Evolutionary conservation across 1,140 invertebrate genomes (phyloP).

Genomic region (Pectinophora gossypiella): DNA sequence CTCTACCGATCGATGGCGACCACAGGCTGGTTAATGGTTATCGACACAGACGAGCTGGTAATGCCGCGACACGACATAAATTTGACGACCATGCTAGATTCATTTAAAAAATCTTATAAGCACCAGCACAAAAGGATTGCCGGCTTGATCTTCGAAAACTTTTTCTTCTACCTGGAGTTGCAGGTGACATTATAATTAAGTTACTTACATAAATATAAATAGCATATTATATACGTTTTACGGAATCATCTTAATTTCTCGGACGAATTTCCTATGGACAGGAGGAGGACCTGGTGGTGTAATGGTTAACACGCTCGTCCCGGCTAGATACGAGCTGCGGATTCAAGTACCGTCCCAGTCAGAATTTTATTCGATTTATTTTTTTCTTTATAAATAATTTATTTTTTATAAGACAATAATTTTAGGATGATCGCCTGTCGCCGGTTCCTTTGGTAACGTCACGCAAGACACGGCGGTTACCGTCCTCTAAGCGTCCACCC

Average conservation of each 20-base stretch:
- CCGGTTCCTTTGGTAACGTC: constrained; percentile 82
- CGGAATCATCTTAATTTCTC: too few species aligned
- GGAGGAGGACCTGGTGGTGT: too few species aligned
- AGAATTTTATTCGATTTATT: too few species aligned
- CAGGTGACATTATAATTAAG: too few species aligned
- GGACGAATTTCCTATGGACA: too few species aligned
- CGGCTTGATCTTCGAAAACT: constrained; percentile 92
- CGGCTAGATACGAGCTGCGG: too few species aligned
- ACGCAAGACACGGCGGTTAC: constrained; percentile 84
- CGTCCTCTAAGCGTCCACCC: constrained; percentile 83
- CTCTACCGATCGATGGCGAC: constrained; percentile 91
- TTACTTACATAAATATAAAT: too few species aligned
- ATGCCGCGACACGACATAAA: constrained; percentile 85
- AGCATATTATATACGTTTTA: too few species aligned
- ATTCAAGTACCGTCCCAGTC: too few species aligned
- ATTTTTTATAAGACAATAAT: too few species aligned
- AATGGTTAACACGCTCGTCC: too few species aligned
- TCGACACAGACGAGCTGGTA: constrained; percentile 95
- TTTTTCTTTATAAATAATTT: too few species aligned
- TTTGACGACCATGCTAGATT: constrained; percentile 45
- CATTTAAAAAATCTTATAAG: constrained; percentile 64
- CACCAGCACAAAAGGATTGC: constrained; percentile 79
- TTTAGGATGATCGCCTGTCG: constrained; percentile 62
- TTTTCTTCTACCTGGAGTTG: constrained; percentile 90
- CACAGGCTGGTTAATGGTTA: constrained; percentile 87